These are phyloP conservation scores for Andricus grossulariae DNA, from an alignment of 1,140 invertebrate genomes.

Conservation along the genomic window DNA sequence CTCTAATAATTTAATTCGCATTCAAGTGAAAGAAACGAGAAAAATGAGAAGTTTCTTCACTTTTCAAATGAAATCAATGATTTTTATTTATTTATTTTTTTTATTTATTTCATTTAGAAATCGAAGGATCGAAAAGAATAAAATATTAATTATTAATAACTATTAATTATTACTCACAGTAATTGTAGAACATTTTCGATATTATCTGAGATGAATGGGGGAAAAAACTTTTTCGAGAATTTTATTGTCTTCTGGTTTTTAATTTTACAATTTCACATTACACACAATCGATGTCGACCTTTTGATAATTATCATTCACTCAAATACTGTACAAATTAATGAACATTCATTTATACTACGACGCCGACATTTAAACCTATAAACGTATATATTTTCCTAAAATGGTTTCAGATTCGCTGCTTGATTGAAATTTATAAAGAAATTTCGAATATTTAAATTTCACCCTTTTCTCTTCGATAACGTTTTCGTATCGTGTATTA, in stretches of 20 bases:
- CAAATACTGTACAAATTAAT: conserved; percentile 27
- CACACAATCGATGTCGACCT: not conserved
- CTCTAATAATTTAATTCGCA: too few relatives aligned
- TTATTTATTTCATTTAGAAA: too few relatives aligned
- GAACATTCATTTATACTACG: not conserved
- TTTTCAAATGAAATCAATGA: too few relatives aligned
- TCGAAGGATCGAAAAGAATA: too few relatives aligned
- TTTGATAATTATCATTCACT: not conserved
- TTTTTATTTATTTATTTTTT: too few relatives aligned
- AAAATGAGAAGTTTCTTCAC: too few relatives aligned
- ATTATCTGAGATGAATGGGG: too few relatives aligned
- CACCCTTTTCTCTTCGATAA: not conserved
- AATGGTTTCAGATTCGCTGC: not conserved
- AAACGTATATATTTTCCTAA: not conserved
- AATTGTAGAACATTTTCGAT: too few relatives aligned
- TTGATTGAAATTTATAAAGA: not conserved
- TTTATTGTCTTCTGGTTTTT: not conserved
- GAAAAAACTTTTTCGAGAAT: not conserved
- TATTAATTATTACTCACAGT: too few relatives aligned
- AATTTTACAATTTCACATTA: not conserved
- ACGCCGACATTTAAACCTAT: not conserved
- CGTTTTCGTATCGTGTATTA: not conserved
- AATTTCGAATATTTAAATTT: not conserved
- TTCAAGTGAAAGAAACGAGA: too few relatives aligned
- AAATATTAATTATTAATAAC: too few relatives aligned